A percentile compares a stretch with the other conserved stretches of the same genome.
These are phyloP conservation scores for Crematogaster levior DNA, from an alignment of 2,888 invertebrate species.

Conservation along the genomic window DNA sequence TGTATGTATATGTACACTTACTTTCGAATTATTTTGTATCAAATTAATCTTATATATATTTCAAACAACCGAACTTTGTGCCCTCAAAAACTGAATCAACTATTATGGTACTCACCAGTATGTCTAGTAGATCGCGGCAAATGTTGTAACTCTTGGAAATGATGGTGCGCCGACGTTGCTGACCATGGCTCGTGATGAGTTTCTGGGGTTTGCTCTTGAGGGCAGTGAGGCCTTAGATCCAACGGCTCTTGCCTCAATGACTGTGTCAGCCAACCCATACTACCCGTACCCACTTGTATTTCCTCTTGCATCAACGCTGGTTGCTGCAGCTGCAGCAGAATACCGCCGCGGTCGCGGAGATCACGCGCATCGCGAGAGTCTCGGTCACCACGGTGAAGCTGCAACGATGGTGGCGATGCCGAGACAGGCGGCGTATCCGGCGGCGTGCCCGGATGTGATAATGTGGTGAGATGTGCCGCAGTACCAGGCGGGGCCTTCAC, in stretches of 20 bases:
- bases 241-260: constrained; percentile 91
- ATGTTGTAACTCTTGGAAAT: constrained; percentile 81
- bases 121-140: constrained; percentile 81
- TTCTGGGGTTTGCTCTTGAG: constrained; percentile 86
- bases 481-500: constrained; percentile 84
- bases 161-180: constrained; percentile 78
- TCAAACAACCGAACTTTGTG: no score
- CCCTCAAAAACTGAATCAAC: no score
- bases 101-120: constrained; percentile 74
- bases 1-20: no score
- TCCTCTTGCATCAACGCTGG: constrained; percentile 78
- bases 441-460: constrained; percentile 91
- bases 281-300: constrained; percentile 83
- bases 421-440: constrained; percentile 93
- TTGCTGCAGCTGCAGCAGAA: constrained; percentile 83
- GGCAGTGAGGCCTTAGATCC: constrained; percentile 91
- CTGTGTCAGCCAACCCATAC: constrained; percentile 92
- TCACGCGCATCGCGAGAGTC: constrained; percentile 69
- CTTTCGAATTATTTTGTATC: no score
- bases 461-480: constrained; percentile 81
- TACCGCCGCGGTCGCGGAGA: constrained; percentile 77
- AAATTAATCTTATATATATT: no score
- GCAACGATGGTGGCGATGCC: constrained; percentile 87
- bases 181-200: constrained; percentile 82
- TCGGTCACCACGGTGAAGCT: constrained; percentile 78